Conservation (phyloP, 2,113 vertebrate genomes). For the Microcebus tavaratra region DNA sequence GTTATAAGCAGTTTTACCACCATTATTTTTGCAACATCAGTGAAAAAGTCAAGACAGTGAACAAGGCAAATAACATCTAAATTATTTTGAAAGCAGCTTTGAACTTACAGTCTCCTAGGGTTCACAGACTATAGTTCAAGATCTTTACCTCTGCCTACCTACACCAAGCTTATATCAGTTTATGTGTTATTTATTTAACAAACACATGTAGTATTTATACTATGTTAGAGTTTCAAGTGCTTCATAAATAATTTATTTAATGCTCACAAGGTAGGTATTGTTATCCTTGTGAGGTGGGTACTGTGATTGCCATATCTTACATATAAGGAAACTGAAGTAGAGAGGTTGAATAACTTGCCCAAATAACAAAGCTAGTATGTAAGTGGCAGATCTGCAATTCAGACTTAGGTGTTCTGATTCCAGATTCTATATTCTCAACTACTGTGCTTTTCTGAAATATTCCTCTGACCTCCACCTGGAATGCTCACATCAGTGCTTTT, state of each 20-base stretch:
- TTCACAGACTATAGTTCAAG: not conserved
- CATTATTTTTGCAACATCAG: not conserved
- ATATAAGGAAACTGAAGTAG: not conserved
- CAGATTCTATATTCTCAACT: not conserved
- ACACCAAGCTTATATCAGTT: not conserved
- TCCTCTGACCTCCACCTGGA: not conserved
- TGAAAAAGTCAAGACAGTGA: not conserved
- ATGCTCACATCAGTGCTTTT: not conserved
- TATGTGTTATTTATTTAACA: not conserved
- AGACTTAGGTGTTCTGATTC: not conserved
- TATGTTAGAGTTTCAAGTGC: not conserved
- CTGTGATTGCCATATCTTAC: not conserved
- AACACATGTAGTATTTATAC: not conserved
- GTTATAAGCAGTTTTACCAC: not conserved
- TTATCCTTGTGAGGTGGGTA: not conserved
- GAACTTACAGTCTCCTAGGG: not conserved
- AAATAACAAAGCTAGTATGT: not conserved
- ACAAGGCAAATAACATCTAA: not conserved
- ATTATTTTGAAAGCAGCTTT: slow-evolving; percentile 20
- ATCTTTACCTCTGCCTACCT: not conserved
- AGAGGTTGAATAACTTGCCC: not conserved
- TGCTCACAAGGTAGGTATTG: not conserved
- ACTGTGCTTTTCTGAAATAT: not conserved
- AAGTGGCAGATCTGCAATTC: not conserved
- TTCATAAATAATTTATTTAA: slow-evolving; percentile 19